phyloP scores from a whole-genome alignment of 2,888 invertebrate genomes.

The Apamea sordens region DNA sequence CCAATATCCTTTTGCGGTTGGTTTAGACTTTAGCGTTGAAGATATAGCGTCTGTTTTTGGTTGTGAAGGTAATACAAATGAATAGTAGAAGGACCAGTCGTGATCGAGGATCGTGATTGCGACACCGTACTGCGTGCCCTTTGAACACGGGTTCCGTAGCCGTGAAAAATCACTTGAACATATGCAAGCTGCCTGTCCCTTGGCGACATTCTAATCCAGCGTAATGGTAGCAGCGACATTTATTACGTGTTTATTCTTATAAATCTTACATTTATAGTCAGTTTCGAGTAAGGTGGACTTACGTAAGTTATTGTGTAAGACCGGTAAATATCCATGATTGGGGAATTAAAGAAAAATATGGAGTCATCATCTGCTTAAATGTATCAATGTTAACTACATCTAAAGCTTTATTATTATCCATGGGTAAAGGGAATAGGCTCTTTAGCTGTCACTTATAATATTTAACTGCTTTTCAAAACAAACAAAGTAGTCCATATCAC shows the following conservation, averaged over 20 bases:
- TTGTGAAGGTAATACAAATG: constrained; percentile 75
- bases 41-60: constrained; percentile 72
- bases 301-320: constrained; percentile 40
- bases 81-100: constrained; percentile 87
- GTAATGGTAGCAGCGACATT: constrained; percentile 76
- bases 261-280: constrained; percentile 55
- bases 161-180: constrained; percentile 90
- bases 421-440: not conserved
- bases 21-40: constrained; percentile 66
- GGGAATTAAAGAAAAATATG: constrained; percentile 48
- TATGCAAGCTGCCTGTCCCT: constrained; percentile 84
- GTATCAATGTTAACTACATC: not conserved
- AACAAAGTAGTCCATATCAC: not conserved
- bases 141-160: constrained; percentile 88
- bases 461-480: not conserved
- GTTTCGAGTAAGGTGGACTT: constrained; percentile 38
- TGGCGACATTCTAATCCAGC: constrained; percentile 85
- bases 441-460: not conserved
- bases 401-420: constrained; percentile 34
- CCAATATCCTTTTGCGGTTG: constrained; percentile 59
- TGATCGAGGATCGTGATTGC: constrained; percentile 90
- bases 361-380: constrained; percentile 17
- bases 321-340: constrained; percentile 46
- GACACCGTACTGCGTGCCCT: constrained; percentile 89
- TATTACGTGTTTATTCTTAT: constrained; percentile 52